Percentiles rank a stretch among this genome's conserved stretches.
Evolutionary conservation across 2,113 vertebrate genomes (phyloP).

Genomic region (Etia nguti): DNA sequence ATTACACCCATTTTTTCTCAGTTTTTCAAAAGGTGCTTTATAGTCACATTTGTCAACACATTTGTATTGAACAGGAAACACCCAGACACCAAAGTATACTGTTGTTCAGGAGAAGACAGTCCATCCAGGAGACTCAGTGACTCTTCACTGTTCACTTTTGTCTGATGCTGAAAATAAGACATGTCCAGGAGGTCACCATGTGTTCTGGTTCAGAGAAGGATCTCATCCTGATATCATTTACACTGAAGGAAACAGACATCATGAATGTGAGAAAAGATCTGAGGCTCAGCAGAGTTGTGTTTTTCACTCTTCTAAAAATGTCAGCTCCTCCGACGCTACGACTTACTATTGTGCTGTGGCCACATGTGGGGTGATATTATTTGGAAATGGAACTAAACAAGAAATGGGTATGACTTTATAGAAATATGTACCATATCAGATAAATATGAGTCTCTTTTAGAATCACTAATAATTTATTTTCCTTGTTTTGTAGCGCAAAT

Average conservation of each 20-base stretch:
- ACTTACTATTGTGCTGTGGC: not conserved
- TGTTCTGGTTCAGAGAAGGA: not conserved
- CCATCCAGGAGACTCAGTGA: not conserved
- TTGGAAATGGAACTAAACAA: not conserved
- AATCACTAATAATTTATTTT: not conserved
- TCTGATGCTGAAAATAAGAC: not conserved
- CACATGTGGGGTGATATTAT: not conserved
- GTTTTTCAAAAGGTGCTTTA: not conserved
- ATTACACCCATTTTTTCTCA: not conserved
- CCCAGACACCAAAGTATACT: not conserved
- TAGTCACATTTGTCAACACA: not conserved
- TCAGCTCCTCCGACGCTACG: not conserved
- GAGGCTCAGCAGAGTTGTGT: not conserved
- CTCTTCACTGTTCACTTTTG: not conserved
- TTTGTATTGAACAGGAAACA: not conserved
- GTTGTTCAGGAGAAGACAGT: not conserved
- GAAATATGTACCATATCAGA: not conserved
- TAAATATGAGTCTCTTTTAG: not conserved
- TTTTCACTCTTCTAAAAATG: not conserved
- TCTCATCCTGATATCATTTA: not conserved
- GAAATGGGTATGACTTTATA: not conserved
- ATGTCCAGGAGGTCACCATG: not conserved
- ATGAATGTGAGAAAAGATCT: rapidly evolving
- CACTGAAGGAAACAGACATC: rapidly evolving
- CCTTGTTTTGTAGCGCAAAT: not conserved